These are phyloP conservation scores for Caenorhabditis doughertyi DNA, from an alignment of 2,888 invertebrate genomes.

Conservation along the genomic window DNA sequence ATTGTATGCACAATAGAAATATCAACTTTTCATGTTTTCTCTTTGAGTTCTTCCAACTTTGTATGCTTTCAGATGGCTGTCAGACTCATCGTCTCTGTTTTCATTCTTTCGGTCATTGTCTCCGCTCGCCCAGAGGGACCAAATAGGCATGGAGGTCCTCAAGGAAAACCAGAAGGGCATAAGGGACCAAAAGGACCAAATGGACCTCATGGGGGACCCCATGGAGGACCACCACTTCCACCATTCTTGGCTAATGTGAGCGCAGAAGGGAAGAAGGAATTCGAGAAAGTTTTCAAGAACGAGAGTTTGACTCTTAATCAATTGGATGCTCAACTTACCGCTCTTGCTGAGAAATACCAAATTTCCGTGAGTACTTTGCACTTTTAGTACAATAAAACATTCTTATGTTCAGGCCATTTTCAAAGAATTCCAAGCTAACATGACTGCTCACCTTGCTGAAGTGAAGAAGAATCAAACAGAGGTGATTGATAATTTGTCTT, in stretches of 20 bases:
- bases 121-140: constrained; percentile 25
- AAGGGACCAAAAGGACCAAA: constrained; percentile 22
- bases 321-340: constrained; percentile 47
- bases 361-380: constrained; percentile 49
- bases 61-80: constrained; percentile 1
- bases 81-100: constrained; percentile 19
- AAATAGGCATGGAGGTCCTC: neutral
- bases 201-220: constrained; percentile 21
- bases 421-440: constrained; percentile 62
- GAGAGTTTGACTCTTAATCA: constrained; percentile 52
- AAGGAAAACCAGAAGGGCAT: constrained; percentile 11
- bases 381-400: neutral
- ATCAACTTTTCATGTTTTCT: neutral
- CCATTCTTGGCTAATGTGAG: constrained; percentile 47
- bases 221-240: constrained; percentile 20
- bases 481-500: constrained; percentile 58
- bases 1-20: neutral
- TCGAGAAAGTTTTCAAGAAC: constrained; percentile 48
- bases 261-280: constrained; percentile 28
- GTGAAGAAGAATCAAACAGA: constrained; percentile 59
- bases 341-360: constrained; percentile 63
- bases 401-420: constrained; percentile 36
- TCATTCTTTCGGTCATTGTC: constrained; percentile 1
- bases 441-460: constrained; percentile 56
- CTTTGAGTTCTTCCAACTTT: neutral